phyloP scores from a whole-genome alignment of 1,140 invertebrate genomes.

The Trichonephila inaurata region DNA sequence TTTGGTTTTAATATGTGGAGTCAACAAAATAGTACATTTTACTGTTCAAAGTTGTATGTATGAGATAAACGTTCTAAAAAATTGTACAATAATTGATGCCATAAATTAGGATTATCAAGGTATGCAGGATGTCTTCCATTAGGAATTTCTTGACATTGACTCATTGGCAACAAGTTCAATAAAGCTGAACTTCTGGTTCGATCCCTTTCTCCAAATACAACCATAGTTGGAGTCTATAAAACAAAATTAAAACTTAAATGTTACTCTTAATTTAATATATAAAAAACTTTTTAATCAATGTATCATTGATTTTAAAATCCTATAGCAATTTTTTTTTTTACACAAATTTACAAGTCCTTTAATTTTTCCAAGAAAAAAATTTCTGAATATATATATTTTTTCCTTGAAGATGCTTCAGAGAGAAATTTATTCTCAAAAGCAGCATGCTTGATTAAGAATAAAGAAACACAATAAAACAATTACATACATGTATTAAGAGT shows the following conservation, averaged over 20 bases:
- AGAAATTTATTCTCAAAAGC: too few relatives aligned
- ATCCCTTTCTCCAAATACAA: constrained; percentile 82
- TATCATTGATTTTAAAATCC: too few relatives aligned
- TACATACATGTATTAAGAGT: too few relatives aligned
- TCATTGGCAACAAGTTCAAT: constrained; percentile 80
- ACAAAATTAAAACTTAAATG: background rate
- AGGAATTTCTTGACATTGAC: constrained; percentile 79
- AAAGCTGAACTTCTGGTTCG: constrained; percentile 79
- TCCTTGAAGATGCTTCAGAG: too few relatives aligned
- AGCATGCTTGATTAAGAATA: too few relatives aligned
- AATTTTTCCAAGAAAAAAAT: too few relatives aligned
- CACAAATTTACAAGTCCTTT: too few relatives aligned
- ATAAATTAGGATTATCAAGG: constrained; percentile 81
- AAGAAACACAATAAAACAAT: too few relatives aligned
- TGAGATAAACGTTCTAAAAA: constrained; percentile 78
- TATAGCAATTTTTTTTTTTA: too few relatives aligned
- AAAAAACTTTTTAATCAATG: too few relatives aligned
- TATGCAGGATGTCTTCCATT: constrained; percentile 82
- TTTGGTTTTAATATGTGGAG: background rate
- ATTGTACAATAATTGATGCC: constrained; percentile 81
- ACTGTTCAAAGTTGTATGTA: background rate
- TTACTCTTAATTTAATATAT: too few relatives aligned
- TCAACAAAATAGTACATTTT: background rate
- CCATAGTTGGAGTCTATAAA: constrained; percentile 81
- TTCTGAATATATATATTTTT: too few relatives aligned